phyloP scores from a whole-genome alignment of 2,113 vertebrate species.

The Prunella himalayana region DNA sequence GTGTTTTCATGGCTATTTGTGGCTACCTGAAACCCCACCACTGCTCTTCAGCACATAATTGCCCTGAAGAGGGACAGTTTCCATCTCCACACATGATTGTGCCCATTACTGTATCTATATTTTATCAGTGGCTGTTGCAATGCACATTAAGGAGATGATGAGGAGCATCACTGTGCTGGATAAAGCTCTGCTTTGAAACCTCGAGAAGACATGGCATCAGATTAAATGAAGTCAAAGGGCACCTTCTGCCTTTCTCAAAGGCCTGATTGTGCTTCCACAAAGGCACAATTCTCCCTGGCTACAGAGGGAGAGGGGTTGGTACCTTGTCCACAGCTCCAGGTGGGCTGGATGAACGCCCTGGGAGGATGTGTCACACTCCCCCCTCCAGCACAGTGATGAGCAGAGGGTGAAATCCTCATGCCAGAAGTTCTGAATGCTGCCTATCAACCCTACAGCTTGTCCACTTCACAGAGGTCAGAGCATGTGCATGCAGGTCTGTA shows the following conservation, averaged over 20 bases:
- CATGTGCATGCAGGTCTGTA: neutral
- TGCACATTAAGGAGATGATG: neutral
- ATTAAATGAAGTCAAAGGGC: neutral
- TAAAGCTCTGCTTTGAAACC: neutral
- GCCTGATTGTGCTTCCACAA: neutral
- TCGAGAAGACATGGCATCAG: neutral
- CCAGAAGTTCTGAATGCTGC: neutral
- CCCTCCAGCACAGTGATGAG: accelerated
- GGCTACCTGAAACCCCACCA: neutral
- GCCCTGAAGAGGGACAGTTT: neutral
- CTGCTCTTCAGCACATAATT: neutral
- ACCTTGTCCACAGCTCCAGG: neutral
- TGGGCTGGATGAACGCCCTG: neutral
- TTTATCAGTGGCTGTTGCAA: neutral
- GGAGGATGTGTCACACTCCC: accelerated
- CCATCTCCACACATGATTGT: neutral
- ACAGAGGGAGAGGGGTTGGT: neutral
- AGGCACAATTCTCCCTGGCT: neutral
- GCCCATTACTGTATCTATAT: neutral
- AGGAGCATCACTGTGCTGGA: neutral
- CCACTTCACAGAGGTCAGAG: neutral
- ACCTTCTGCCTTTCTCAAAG: neutral
- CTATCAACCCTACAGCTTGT: neutral
- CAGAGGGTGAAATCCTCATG: neutral
- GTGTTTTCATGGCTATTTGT: neutral